These are phyloP conservation scores for Lepus timidus DNA, from an alignment of 2,113 vertebrate genomes.

Conservation along the genomic window DNA sequence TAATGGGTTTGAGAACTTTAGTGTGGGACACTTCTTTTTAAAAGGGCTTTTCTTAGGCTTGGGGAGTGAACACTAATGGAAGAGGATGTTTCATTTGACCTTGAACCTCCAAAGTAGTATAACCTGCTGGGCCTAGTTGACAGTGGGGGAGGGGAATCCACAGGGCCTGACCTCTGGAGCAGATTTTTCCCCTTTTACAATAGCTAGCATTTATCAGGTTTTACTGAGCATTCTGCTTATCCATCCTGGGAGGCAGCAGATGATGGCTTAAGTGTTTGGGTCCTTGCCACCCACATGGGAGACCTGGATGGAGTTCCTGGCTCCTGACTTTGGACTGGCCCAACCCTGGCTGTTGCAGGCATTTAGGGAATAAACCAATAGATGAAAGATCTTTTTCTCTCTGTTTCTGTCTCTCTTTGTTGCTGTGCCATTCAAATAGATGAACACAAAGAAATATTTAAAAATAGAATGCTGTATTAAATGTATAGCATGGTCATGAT, in stretches of 20 bases:
- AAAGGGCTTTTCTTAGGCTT: background rate
- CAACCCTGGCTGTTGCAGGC: too few relatives aligned
- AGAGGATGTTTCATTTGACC: constrained; percentile 23
- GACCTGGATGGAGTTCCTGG: too few relatives aligned
- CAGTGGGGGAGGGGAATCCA: background rate
- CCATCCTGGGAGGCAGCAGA: too few relatives aligned
- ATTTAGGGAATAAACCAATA: too few relatives aligned
- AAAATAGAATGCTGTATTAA: background rate
- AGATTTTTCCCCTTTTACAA: background rate
- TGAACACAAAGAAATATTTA: too few relatives aligned
- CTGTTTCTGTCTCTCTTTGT: too few relatives aligned
- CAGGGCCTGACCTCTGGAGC: background rate
- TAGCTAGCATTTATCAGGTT: background rate
- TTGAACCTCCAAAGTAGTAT: constrained; percentile 37
- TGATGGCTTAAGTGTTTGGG: too few relatives aligned
- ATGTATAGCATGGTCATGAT: background rate
- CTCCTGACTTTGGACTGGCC: too few relatives aligned
- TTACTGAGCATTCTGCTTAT: background rate
- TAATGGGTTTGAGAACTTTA: background rate
- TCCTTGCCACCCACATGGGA: too few relatives aligned
- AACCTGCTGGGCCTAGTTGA: background rate
- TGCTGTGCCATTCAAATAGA: too few relatives aligned
- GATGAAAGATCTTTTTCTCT: too few relatives aligned
- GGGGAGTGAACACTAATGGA: background rate
- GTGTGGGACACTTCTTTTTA: background rate